Evolutionary conservation across 2,113 vertebrate species (phyloP).

Genomic region (Archilochus colubris): DNA sequence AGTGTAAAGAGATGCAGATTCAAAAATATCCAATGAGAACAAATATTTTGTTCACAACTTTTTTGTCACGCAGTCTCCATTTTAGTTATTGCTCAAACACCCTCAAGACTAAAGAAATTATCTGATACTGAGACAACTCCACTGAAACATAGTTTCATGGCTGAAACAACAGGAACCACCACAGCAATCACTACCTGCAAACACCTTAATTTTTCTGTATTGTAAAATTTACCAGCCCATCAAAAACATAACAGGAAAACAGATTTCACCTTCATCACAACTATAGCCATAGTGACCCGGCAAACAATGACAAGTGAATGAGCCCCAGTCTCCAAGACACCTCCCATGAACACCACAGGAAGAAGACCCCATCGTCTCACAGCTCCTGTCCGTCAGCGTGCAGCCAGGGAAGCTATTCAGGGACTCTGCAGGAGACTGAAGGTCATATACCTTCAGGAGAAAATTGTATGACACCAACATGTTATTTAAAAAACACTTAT

Average conservation of each 20-base stretch:
- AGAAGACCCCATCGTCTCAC: conserved; percentile 82
- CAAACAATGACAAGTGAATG: conserved; percentile 85
- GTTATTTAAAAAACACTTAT: background rate
- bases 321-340: conserved; percentile 86
- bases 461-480: background rate
- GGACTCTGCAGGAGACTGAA: conserved; percentile 84
- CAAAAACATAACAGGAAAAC: background rate
- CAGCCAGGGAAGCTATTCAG: conserved; percentile 86
- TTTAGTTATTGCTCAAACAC: background rate
- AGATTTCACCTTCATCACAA: conserved; percentile 84
- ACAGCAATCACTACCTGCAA: background rate
- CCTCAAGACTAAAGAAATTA: background rate
- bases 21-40: background rate
- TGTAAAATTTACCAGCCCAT: background rate
- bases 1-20: background rate
- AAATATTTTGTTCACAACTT: background rate
- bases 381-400: conserved; percentile 81
- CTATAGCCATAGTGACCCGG: conserved; percentile 82
- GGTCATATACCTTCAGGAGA: conserved; percentile 79
- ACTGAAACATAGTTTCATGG: too few relatives aligned
- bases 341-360: conserved; percentile 82
- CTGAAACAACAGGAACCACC: background rate
- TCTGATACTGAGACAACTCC: background rate
- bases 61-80: background rate
- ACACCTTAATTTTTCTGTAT: background rate